Base-by-base conservation (phyloP, 2,797 vertebrate genomes). In the Merluccius polli region DNA sequence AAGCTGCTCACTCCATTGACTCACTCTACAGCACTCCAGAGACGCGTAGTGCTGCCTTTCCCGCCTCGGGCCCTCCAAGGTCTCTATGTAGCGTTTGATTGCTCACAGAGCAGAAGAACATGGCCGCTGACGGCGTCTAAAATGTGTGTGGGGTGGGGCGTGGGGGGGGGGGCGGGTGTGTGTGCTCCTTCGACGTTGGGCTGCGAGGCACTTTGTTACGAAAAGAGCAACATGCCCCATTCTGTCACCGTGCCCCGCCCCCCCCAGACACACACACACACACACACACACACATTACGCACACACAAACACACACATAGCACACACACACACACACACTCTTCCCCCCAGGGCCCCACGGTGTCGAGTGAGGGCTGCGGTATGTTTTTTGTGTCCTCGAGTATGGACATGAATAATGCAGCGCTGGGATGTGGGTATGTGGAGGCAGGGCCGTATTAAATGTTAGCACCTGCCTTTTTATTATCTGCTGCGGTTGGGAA, bases 51-150 rank as follows among this genome's bases (percentile, higher is more conserved):
- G 87, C 91, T 87, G 88, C 85, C 89, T 86, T 70, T 24, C 21
- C 48, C 48, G 0, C 88, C 91, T 90, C 81, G 71, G 86, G 89
- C 84, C 79, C 80, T 82, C 77, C 83, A 44, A 21, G 84, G 87
- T 76, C 85, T 89, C 89, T 89, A 84, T 89, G 86, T 84, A 83
- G 75, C 82, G 80, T 88, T 89, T 91, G 86, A 91, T 89, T 87
- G 89, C 85, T 86, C 85, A 86, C 81, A 80, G 76, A 72, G 79
- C 78, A 78, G 81, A 89, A 89, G 79, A 84, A 84, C 81, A 24
- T 78, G 79, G 78, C 81, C 77, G 84, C 84, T 77, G 76, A 83
- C 77, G 12, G 78, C 86, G 78, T 87, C 83, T 73, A 84, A 85
- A 88, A 83, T 77, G 74, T 75, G 76, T 77, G 44, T 52, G 41